Base-by-base conservation (phyloP, 2,888 invertebrate genomes). In the Andrena bicolor region DNA sequence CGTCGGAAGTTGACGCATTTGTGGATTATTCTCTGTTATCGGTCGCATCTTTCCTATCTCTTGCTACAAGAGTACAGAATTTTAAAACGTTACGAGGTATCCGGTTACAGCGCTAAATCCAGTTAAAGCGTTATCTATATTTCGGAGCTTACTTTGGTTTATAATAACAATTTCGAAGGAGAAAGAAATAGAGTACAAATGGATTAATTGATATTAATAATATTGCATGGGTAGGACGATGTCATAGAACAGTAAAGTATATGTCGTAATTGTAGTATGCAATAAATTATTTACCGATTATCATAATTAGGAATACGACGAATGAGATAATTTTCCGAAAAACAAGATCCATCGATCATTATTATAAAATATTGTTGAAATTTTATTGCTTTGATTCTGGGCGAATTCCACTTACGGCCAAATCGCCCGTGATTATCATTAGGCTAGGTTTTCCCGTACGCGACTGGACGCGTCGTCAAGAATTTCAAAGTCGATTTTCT, bases 171-270 rank as follows among this genome's bases (percentile, higher is more conserved):
- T 75, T 82, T 73, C 71, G 80, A 73, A 49, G 76, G 77, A 56
- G 70, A 56, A 77, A 73, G 72, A 80, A 80, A 81, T 75, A 66
- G 63, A 77, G 63, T 76, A 66, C 80, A 77, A 77, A 71, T 71
- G 58, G 41, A 69, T 51, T 66, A 78, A 61, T 79, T 41, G 56
- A 65, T 82, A 84, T 77, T 79, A 82, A 76, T 80, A 85, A 76
- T 76, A 76, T 84, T 86, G 86, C 80, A 86, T 84, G 86, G 72
- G 65, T 86, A 86, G 84, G 65, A 73, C 72, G 76, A 23, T 82
- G 73, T 76, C 58, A 79, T 85, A 82, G 76, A 41, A 66, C 78
- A 83, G 74, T 83, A 76, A 80, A 71, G 74, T 76, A 69, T 73
- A 70, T 72, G 65, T 70, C 66, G 75, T 72, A 82, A 71, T 80